Evolutionary conservation across 2,797 vertebrate species (phyloP).

Genomic region (Sciaenops ocellatus): DNA sequence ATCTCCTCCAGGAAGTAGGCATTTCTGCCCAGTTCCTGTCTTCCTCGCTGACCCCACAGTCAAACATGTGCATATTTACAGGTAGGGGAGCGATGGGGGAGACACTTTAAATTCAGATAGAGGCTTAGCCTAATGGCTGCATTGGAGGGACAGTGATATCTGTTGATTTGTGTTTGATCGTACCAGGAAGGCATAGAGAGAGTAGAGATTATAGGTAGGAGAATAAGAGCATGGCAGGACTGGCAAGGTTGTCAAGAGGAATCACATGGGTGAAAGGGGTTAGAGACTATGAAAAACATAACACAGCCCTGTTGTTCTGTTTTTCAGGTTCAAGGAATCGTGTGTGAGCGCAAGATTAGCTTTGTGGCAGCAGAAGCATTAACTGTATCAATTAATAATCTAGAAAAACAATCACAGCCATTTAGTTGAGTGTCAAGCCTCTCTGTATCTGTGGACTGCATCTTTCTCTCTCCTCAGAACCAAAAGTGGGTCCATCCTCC

Average conservation of each 20-base stretch:
- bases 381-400: constrained; percentile 30
- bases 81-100: constrained; percentile 60
- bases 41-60: constrained; percentile 77
- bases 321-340: constrained; percentile 6
- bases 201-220: constrained; percentile 48
- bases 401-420: constrained; percentile 4
- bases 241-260: constrained; percentile 26
- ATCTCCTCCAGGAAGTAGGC: constrained; percentile 74
- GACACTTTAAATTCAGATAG: constrained; percentile 77
- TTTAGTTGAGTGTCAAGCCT: constrained; percentile 18
- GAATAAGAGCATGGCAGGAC: constrained; percentile 47
- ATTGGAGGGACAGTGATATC: constrained; percentile 80
- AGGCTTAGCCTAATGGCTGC: constrained; percentile 78
- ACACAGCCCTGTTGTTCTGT: constrained; percentile 8
- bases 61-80: constrained; percentile 86
- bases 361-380: background rate
- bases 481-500: constrained; percentile 63
- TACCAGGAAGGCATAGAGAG: constrained; percentile 59
- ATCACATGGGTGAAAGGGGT: constrained; percentile 34
- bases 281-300: constrained; percentile 20
- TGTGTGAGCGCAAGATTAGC: constrained; percentile 4
- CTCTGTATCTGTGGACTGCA: constrained; percentile 26
- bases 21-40: constrained; percentile 71
- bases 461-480: constrained; percentile 47
- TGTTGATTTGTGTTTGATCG: constrained; percentile 76